Evolutionary conservation across 2,888 invertebrate genomes (phyloP).

Genomic region (Hypena proboscidalis): DNA sequence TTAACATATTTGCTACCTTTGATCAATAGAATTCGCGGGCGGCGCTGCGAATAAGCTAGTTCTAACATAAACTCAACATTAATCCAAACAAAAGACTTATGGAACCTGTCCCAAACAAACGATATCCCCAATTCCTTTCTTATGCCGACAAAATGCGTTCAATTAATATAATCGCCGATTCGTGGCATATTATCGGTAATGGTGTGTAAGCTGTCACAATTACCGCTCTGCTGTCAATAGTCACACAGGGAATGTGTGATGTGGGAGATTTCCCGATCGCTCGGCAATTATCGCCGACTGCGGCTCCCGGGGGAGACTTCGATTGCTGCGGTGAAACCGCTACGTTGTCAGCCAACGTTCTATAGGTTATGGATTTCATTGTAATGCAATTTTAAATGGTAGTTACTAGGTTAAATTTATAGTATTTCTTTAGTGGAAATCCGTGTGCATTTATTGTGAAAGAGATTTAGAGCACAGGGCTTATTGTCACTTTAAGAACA

Average conservation of each 20-base stretch:
- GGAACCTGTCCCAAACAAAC: constrained; percentile 4
- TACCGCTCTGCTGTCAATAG: constrained; percentile 37
- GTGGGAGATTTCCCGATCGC: constrained; percentile 32
- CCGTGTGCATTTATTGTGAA: too few relatives aligned
- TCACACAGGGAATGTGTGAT: constrained; percentile 42
- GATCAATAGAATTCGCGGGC: too few relatives aligned
- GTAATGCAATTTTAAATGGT: too few relatives aligned
- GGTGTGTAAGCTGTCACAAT: constrained; percentile 38
- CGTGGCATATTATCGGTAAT: constrained; percentile 32
- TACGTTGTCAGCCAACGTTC: constrained; percentile 27
- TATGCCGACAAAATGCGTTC: constrained; percentile 22
- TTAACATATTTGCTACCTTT: too few relatives aligned
- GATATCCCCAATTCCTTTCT: constrained; percentile 18
- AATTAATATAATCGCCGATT: constrained; percentile 34
- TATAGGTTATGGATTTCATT: too few relatives aligned
- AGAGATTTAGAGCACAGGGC: too few relatives aligned
- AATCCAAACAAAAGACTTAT: too few relatives aligned
- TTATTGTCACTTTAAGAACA: too few relatives aligned
- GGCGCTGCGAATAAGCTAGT: too few relatives aligned
- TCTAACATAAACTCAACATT: too few relatives aligned
- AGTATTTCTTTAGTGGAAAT: too few relatives aligned
- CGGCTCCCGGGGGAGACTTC: constrained; percentile 26
- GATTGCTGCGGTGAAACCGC: constrained; percentile 31
- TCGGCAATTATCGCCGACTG: constrained; percentile 36
- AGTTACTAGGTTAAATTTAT: too few relatives aligned